Percentiles rank a stretch among this genome's conserved stretches.
Conservation (phyloP, 2,113 vertebrate genomes). For the Hystrix cristata region DNA sequence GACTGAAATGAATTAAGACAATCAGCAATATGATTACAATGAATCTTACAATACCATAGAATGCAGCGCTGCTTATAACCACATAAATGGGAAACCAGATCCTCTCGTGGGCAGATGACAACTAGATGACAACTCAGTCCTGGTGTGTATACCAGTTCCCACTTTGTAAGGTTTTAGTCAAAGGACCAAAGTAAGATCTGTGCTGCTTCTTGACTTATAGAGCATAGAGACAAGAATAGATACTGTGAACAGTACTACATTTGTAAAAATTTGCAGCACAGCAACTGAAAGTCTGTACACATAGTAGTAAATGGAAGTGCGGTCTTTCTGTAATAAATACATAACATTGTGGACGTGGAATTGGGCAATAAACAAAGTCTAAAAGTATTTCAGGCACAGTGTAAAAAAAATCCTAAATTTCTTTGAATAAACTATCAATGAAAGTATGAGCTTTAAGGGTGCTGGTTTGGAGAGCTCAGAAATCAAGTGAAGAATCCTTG, state of each 20-base stretch:
- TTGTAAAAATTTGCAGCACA: not conserved
- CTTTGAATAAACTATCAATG: not conserved
- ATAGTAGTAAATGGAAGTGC: not conserved
- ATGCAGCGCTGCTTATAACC: not conserved
- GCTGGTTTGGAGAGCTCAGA: not conserved
- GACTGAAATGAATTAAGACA: not conserved
- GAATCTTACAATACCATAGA: not conserved
- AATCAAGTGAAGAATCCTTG: not conserved
- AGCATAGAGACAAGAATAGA: not conserved
- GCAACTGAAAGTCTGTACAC: not conserved
- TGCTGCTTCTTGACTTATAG: not conserved
- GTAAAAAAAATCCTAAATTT: not conserved
- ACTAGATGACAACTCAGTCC: not conserved
- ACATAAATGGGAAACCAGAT: not conserved
- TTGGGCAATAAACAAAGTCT: not conserved
- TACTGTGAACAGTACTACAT: not conserved
- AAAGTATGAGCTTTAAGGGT: not conserved
- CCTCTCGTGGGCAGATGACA: not conserved
- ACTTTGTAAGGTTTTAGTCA: not conserved
- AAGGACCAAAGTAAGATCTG: not conserved
- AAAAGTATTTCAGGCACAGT: not conserved
- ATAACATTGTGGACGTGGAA: too few species aligned
- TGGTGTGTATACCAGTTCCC: fast-evolving
- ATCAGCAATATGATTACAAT: not conserved
- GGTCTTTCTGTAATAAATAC: not conserved